These are phyloP conservation scores for Cryptops parisi DNA, from an alignment of 2,888 invertebrate genomes.

Conservation along the genomic window DNA sequence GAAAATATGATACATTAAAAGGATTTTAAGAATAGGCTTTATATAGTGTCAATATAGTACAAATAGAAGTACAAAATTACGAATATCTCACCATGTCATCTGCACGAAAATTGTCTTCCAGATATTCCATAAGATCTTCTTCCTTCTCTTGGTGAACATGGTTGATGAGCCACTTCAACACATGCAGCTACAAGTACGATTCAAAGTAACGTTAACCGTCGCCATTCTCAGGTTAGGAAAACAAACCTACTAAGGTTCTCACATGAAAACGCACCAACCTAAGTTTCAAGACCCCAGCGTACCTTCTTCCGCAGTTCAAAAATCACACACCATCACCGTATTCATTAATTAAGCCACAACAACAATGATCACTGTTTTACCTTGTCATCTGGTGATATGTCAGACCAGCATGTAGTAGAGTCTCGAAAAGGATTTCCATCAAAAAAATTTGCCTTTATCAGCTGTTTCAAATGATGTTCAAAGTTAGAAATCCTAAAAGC, in stretches of 20 bases:
- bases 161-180: constrained; percentile 23
- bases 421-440: constrained; percentile 20
- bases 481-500: constrained; percentile 21
- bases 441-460: constrained; percentile 20
- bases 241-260: neutral
- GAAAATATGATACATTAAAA: no score
- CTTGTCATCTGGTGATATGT: constrained; percentile 22
- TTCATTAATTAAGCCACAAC: neutral
- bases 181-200: constrained; percentile 18
- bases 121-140: constrained; percentile 23
- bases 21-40: no score
- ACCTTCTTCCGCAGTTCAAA: neutral
- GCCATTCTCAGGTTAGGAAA: neutral
- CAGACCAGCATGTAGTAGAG: constrained; percentile 20
- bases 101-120: constrained; percentile 23
- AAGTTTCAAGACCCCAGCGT: neutral
- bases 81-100: constrained; percentile 23
- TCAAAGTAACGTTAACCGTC: neutral
- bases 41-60: no score
- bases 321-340: neutral
- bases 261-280: neutral
- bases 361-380: no score
- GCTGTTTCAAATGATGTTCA: constrained; percentile 19
- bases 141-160: constrained; percentile 23
- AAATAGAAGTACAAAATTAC: no score